Percentiles rank a stretch among this genome's conserved stretches.
phyloP scores from a whole-genome alignment of 1,140 invertebrate species.

The Drosophila tristis region DNA sequence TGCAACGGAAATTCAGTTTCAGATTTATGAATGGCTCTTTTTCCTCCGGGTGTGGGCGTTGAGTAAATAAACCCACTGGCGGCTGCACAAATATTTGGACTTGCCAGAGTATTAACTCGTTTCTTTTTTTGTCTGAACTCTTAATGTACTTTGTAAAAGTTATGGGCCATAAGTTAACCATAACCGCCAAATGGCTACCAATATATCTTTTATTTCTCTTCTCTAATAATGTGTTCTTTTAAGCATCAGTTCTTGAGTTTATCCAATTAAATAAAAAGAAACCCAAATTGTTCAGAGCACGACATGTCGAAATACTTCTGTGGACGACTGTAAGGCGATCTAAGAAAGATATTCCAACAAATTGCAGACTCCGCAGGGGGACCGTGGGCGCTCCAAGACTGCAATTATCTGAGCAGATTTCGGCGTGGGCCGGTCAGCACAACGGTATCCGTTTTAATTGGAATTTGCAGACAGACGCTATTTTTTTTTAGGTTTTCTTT shows the following conservation, averaged over 20 bases:
- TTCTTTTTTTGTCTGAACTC: too few species aligned
- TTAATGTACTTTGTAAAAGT: too few species aligned
- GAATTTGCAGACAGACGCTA: conserved; percentile 22
- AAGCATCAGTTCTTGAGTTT: too few species aligned
- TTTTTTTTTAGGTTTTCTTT: conserved; percentile 3
- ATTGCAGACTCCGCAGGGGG: conserved; percentile 14
- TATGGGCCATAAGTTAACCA: too few species aligned
- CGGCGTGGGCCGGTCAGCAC: conserved; percentile 21
- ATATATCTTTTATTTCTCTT: too few species aligned
- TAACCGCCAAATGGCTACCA: too few species aligned
- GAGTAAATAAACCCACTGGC: conserved; percentile 32
- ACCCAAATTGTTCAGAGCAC: too few species aligned
- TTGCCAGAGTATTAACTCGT: too few species aligned
- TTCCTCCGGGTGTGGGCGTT: conserved; percentile 11
- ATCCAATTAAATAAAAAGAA: too few species aligned
- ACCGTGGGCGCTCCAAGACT: conserved; percentile 23
- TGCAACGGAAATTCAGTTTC: conserved; percentile 82
- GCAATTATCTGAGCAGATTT: conserved; percentile 27
- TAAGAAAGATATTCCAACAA: conserved; percentile 19
- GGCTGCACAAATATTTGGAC: background rate
- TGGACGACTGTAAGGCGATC: conserved; percentile 1
- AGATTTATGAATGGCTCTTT: conserved; percentile 58
- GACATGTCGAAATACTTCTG: too few species aligned
- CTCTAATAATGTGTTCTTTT: too few species aligned
- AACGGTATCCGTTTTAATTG: conserved; percentile 41